Base-by-base conservation (phyloP, 2,797 vertebrate genomes). In the Sciurus vulgaris region DNA sequence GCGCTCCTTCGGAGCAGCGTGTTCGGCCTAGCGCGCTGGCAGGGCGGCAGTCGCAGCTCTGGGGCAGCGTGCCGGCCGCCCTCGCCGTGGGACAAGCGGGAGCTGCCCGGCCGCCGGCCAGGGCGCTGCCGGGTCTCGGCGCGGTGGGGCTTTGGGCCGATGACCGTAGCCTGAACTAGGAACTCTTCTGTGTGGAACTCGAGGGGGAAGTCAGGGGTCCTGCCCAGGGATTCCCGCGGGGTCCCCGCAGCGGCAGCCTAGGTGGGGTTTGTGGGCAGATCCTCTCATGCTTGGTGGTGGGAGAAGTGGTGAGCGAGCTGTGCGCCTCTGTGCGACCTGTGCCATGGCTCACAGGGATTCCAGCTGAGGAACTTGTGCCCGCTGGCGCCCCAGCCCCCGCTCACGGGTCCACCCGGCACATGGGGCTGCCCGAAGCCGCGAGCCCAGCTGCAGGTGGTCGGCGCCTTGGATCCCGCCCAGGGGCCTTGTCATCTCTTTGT, bases 381-480 rank as follows among this genome's bases (percentile, higher is more conserved):
- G 38, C 83, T 4, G 82, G 78, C 17, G 56, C 82, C 56, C 78
- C 35, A 1, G 22, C 44, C 81, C 73, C 56, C 0, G 18, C 12
- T 9, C 38, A 30, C 69, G 61, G 49, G 54, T 87, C 61, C 14
- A 33, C 81, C 74, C 12, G 82, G 91, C 72, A 11, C 61, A 59
- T 3, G 1, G 76, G 81, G 77, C 90, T 22, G 44, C 86, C 86
- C 20, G 87, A 41, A 54, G 63, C 83, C 0, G 30, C 54, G 77
- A 77, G 82, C 70, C 49, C 93, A 95, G 97, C 97, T 88, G 95
- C 97, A 97, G 97, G 96, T 97, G 96, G 97, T 97, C 94, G 73
- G 92, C 73, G 69, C 73, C 67, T 86, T 56, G 96, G 96, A 91
- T 83, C 65, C 93, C 61, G 77, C 92, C 94, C 95, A 92, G 94